Evolutionary conservation across 2,888 invertebrate species (phyloP), one percentile per base, ranked within the genome.

Genomic region (Venustoraphidia nigricollis): DNA sequence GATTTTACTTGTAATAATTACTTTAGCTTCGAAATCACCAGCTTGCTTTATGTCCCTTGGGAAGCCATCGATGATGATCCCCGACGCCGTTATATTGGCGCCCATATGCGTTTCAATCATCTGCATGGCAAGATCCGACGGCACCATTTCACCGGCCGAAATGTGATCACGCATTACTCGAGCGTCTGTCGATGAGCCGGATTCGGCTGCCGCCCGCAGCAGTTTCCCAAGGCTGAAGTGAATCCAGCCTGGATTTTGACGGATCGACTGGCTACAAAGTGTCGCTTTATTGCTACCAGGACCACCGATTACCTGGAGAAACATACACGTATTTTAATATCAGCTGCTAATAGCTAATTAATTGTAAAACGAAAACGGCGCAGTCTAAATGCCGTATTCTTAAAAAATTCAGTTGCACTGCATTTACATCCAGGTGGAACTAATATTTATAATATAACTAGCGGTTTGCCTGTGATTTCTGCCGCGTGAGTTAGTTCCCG

Each of bases 21-120:
- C 95, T 79, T 91, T 89, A 49, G 74, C 79, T 67, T 97, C 90
- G 64, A 96, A 97, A 59, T 81, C 78, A 46, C 80, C 76, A 55
- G 90, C 84, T 70, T 97, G 96, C 44, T 81, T 79, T 62, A 92
- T 70, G 60, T 94, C 92, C 48, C 96, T 72, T 0, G 97, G 97
- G 64, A 88, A 97, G 0, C 96, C 96, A 59, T 96, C 96, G 48
- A 98, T 78, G 49, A 97, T 78, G 50, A 95, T 81, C 4, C 95
- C 94, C 50, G 75, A 73, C 17, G 78, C 77, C 8, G 77, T 78
- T 38, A 69, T 68, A 51, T 79, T 66, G 2, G 69, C 66, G 0
- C 68, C 67, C 53, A 87, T 72, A 34, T 85, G 81, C 2, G 70
- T 75, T 50, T 85, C 81, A 44, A 96, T 73, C 41, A 93, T 68